phyloP scores from a whole-genome alignment of 1,140 invertebrate species.

The Drosophila varians region DNA sequence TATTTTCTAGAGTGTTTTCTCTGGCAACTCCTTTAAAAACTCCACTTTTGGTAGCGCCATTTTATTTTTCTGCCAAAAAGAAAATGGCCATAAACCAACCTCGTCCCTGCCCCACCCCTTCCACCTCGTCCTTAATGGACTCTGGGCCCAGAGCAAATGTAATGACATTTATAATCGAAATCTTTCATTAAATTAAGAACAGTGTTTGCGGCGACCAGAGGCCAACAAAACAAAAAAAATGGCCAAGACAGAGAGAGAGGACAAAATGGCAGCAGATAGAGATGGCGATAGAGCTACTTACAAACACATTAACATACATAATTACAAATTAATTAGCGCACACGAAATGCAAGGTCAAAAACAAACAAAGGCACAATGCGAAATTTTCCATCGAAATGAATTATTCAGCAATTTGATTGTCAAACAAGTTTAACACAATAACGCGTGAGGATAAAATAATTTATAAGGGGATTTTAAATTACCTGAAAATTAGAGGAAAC shows the following conservation, averaged over 20 bases:
- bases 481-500: no score
- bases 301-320: slow-evolving; percentile 76
- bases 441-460: background rate
- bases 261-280: background rate
- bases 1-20: no score
- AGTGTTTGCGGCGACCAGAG: slow-evolving; percentile 58
- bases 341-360: slow-evolving; percentile 71
- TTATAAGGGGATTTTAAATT: background rate
- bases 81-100: background rate
- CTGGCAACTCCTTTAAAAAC: background rate
- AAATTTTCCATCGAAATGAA: slow-evolving; percentile 1
- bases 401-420: slow-evolving; percentile 7
- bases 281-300: slow-evolving; percentile 27
- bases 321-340: slow-evolving; percentile 80
- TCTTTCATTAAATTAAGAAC: slow-evolving; percentile 81
- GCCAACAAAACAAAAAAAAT: background rate
- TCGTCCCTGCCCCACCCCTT: background rate
- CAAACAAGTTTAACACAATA: background rate
- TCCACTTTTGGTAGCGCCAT: no score
- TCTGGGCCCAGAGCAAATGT: slow-evolving; percentile 47
- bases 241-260: background rate
- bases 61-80: background rate
- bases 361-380: slow-evolving; percentile 19
- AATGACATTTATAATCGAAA: slow-evolving; percentile 78
- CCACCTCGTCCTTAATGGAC: slow-evolving; percentile 9